Base-by-base conservation (phyloP, 2,888 invertebrate species). In the Archips xylosteana region DNA sequence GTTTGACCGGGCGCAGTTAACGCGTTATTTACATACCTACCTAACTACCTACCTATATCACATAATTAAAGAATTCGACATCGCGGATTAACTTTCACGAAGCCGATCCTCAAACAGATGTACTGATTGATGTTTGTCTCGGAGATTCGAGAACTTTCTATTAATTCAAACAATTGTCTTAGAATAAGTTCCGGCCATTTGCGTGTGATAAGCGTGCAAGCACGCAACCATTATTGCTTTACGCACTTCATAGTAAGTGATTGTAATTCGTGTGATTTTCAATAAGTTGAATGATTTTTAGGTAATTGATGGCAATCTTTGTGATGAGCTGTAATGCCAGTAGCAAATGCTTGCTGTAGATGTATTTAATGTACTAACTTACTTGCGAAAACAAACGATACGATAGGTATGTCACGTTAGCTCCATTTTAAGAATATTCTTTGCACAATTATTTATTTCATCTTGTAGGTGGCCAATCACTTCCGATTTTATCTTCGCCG, bases 141-240 rank as follows among this genome's bases (percentile, higher is more conserved):
- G n/a, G 68, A 73, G 71, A 75, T 78, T 78, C 75, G 79, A 81
- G 83, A 80, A 81, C 84, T 85, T 85, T 83, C 84, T 83, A 83
- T 79, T 78, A 74, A 79, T 79, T 81, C 76, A 75, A 74, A 69
- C 70, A 74, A 76, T 75, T 72, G 76, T 74, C 74, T 73, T 76
- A 39, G 51, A 62, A 71, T 76, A 60, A 65, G 78, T 76, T 78
- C 78, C 78, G 76, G 76, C 63, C 62, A 66, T 70, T 74, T 57
- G 59, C 54, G 63, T 64, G 64, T 65, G 74, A 74, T 65, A 59
- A 60, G 70, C 68, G 51, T 65, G 69, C 69, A 54, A 42, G 64
- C 74, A 74, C 74, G 74, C 70, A 74, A 74, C 60, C 64, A 60
- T 69, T 64, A 60, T 34, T 39, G 36, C 66, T 63, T 65, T 39